Base-by-base conservation (phyloP, 1,140 invertebrate genomes). In the Caenorhabditis inopinata region DNA sequence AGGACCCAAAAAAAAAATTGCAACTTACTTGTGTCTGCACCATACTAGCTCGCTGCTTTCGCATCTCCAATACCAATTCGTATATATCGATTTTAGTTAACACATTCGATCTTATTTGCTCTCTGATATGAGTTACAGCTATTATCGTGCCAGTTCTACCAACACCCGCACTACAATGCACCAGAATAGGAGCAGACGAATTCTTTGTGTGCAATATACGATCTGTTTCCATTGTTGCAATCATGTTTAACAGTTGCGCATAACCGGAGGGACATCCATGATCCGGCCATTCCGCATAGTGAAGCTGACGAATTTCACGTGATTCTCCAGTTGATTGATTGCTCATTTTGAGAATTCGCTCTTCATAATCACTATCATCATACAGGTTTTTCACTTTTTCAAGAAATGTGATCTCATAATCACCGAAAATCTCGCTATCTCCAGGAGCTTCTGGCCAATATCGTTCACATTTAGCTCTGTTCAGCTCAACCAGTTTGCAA, bases 121-220 rank as follows among this genome's bases (percentile, higher is more conserved):
- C 91, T 91, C 91, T 91, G 16, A 92, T 91, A 89, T 91, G 92
- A 85, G 92, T 92, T 80, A 93, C 91, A 42, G 92, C 91, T 89
- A 92, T 92, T 29, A 93, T 92, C 23, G 92, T 92, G 29, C 92
- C 92, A n/a, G 92, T 93, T 82, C 92, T 86, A 3, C 92, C 92
- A 90, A 92, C 93, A 7, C 92, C 92, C 81, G 92, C 92, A 87
- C 90, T 90, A 51, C 81, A 82, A 38, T 82, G 81, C 11, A 82
- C 78, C 14, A 82, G 68, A 42, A 82, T 68, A 4, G 81, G 77
- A 1, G 48, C 3, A 42, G 38, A 42, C n/a, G n/a, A n/a, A n/a
- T 7, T 42, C 3, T 48, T 18, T 23, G 35, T 18, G 21, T 25
- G 21, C 16, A n/a, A 32, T 29, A 21, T 42, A 42, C 76, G 73